These are phyloP conservation scores for Channallabes apus DNA, from an alignment of 2,797 vertebrate species.

Conservation along the genomic window DNA sequence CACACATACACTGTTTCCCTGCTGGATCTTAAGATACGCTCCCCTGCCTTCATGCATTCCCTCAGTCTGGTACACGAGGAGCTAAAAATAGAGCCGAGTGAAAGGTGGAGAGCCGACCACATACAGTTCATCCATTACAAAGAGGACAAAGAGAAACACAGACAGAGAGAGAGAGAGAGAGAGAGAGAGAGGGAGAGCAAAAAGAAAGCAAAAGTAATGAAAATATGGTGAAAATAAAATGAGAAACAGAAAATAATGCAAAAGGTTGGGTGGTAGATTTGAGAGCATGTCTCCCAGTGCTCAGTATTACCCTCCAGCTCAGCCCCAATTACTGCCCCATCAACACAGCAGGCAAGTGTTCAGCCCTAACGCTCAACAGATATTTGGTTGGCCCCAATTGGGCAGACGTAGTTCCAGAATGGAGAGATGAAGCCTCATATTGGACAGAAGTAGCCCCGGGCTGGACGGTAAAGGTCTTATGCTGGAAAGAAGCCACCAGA, in stretches of 20 bases:
- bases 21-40: conserved; percentile 64
- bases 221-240: conserved; percentile 19
- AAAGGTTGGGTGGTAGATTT: background rate
- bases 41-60: conserved; percentile 69
- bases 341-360: background rate
- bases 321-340: background rate
- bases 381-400: background rate
- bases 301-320: background rate
- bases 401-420: background rate
- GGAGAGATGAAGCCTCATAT: background rate
- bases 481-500: background rate
- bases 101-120: conserved; percentile 60
- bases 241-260: background rate
- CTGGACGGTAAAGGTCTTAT: background rate
- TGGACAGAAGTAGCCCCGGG: background rate
- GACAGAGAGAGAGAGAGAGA: conserved; percentile 30
- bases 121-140: conserved; percentile 53
- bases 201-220: background rate
- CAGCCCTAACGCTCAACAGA: background rate
- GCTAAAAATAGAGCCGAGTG: conserved; percentile 75
- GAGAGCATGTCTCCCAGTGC: background rate
- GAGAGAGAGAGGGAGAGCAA: conserved; percentile 36
- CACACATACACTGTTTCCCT: conserved; percentile 38
- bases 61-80: conserved; percentile 68
- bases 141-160: conserved; percentile 54